Evolutionary conservation across 2,797 vertebrate species (phyloP), one percentile per base, ranked within the genome.

Genomic region (Sebastes aleutianus): DNA sequence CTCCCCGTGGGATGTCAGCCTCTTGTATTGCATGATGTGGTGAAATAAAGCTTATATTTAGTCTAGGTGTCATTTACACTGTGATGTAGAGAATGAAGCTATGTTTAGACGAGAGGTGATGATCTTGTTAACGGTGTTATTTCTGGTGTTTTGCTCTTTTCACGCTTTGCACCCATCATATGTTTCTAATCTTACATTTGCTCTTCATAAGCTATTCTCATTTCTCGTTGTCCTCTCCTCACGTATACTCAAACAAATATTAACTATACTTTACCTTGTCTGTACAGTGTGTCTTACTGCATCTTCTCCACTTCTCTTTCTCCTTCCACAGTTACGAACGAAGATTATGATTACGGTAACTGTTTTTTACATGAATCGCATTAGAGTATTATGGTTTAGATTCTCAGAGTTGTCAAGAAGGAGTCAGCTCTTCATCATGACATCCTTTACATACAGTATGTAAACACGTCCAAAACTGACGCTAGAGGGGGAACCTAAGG

Each of bases 261-360:
- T 5, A 13, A 8, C 8, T 43, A 2, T 9, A 29, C 14, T 57
- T 34, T 10, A 24, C 10, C 26, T 11, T 2, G 20, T 59, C 16
- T 56, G 5, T 31, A 16, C 4, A 20, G 24, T 57, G 9, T 72
- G 26, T 70, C 13, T 79, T n/a, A 73, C n/a, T 24, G 20, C 59
- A 8, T 74, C 22, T 68, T 74, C 29, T 64, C 67, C 31, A 13
- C 16, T 63, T 61, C 24, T 72, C 12, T 76, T 70, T 71, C 27
- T 59, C 72, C 39, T 50, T 70, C 36, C 34, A 59, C 78, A 89
- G 82, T 10, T 54, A 3, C 26, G 62, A 90, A 87, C 2, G 6
- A 36, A 11, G 91, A 93, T 74, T 92, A 94, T 65, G 84, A 89
- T 63, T 93, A 92, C 80, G 88, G 93, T 94, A 74, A 89, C 91